phyloP scores from a whole-genome alignment of 2,888 invertebrate genomes.

The Germaria angustata region DNA sequence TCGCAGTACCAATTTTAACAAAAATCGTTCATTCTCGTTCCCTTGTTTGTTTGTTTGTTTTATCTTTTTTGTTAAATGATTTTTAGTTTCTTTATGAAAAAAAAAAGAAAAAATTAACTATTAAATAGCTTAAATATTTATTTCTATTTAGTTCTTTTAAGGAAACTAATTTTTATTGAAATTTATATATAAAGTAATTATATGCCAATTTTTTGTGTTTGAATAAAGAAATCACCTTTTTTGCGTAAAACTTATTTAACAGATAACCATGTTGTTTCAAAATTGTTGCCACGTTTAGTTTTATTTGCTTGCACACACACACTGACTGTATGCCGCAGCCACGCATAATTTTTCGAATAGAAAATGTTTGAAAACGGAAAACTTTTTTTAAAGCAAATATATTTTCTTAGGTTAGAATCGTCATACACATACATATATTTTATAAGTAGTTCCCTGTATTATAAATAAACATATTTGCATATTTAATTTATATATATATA shows the following conservation, averaged over 20 bases:
- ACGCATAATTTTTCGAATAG: slow-evolving; percentile 76
- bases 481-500: no score
- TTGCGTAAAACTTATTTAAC: slow-evolving; percentile 49
- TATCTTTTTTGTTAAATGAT: slow-evolving; percentile 31
- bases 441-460: slow-evolving; percentile 39
- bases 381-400: slow-evolving; percentile 23
- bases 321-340: slow-evolving; percentile 80
- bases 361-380: slow-evolving; percentile 32
- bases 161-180: slow-evolving; percentile 13
- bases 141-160: slow-evolving; percentile 49
- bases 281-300: slow-evolving; percentile 71
- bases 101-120: slow-evolving; percentile 20
- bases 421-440: slow-evolving; percentile 28
- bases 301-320: slow-evolving; percentile 80
- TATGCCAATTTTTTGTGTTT: slow-evolving; percentile 27
- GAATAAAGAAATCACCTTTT: slow-evolving; percentile 32
- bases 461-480: slow-evolving; percentile 13
- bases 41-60: slow-evolving; percentile 67
- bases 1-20: slow-evolving; percentile 24
- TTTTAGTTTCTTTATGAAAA: neutral
- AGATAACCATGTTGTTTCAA: slow-evolving; percentile 70
- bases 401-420: slow-evolving; percentile 45
- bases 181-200: slow-evolving; percentile 4
- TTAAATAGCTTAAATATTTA: slow-evolving; percentile 41
- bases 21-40: slow-evolving; percentile 42